Conservation (phyloP, 2,888 invertebrate species). For the Pollenia griseotomentosa region DNA sequence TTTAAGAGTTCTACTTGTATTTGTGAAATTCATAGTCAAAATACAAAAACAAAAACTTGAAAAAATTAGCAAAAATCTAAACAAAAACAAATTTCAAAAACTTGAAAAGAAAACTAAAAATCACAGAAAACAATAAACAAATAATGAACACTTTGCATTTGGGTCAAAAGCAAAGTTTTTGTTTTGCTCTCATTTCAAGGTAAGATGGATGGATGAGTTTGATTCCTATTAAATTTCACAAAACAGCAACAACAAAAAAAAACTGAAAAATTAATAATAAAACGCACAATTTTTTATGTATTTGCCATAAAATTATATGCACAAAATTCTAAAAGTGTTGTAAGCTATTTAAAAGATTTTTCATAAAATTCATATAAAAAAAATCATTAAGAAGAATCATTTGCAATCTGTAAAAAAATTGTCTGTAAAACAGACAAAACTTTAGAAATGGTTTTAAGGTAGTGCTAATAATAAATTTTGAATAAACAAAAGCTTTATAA, state of each 20-base stretch:
- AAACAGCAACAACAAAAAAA: background rate
- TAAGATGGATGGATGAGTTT: slow-evolving; percentile 60
- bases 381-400: slow-evolving; percentile 5
- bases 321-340: slow-evolving; percentile 45
- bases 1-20: slow-evolving; percentile 42
- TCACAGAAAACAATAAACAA: slow-evolving; percentile 7
- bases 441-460: background rate
- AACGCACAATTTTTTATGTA: slow-evolving; percentile 36
- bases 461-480: background rate
- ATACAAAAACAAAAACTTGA: slow-evolving; percentile 18
- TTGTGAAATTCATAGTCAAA: slow-evolving; percentile 5
- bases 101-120: slow-evolving; percentile 16
- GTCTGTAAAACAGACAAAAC: background rate
- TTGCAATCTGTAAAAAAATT: background rate
- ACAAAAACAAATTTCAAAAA: background rate
- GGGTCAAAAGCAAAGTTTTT: slow-evolving; percentile 65
- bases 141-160: slow-evolving; percentile 52
- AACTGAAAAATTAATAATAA: slow-evolving; percentile 31
- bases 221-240: slow-evolving; percentile 49
- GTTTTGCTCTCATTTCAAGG: slow-evolving; percentile 64
- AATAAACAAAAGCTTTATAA: too few species aligned
- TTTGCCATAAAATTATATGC: slow-evolving; percentile 47
- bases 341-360: slow-evolving; percentile 12
- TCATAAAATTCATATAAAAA: background rate
- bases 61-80: slow-evolving; percentile 3